Base-by-base conservation (phyloP, 2,113 vertebrate genomes). In the Hydrochoerus hydrochaeris region DNA sequence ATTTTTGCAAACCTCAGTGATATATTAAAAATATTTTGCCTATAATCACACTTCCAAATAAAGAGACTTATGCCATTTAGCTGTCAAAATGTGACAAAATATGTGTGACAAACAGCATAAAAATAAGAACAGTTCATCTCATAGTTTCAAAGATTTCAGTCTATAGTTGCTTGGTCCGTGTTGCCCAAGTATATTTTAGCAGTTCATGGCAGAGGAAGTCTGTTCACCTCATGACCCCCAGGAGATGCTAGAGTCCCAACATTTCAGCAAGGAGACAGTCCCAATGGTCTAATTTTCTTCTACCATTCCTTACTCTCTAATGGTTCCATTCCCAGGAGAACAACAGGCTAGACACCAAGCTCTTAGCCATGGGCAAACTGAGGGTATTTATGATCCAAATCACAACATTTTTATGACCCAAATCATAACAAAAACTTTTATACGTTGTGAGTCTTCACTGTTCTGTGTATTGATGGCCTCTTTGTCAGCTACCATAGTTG, bases 121-220 rank as follows among this genome's bases (percentile, higher is more conserved):
- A 65, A 63, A 38, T 13, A 41, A 13, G 13, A 20, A 44, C 0
- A 6, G 24, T 32, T 63, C 46, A n/a, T 49, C 60, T 62, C 41
- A 60, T 11, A 24, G 0, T 38, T 69, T 82, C 17, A 41, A 30
- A 13, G 7, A 1, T 69, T 22, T 88, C 24, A 28, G 9, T 71
- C 3, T 19, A n/a, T 10, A 8, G 14, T 49, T 8, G 38, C 3
- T 62, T 26, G 20, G 8, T 13, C 24, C 35, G 3, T 20, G 28
- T 22, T 24, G 32, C 3, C 9, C 32, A 4, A 52, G 9, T 20
- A 19, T 2, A 26, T 20, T 10, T 22, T 14, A 20, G 9, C 1
- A 3, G 12, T 49, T 41, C 7, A 38, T 35, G 35, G 3, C 11
- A 1, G 5, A 54, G 12, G 10, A 60, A 26, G 1, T 28, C 28